phyloP scores from a whole-genome alignment of 2,113 vertebrate genomes.

The Globicephala melas region DNA sequence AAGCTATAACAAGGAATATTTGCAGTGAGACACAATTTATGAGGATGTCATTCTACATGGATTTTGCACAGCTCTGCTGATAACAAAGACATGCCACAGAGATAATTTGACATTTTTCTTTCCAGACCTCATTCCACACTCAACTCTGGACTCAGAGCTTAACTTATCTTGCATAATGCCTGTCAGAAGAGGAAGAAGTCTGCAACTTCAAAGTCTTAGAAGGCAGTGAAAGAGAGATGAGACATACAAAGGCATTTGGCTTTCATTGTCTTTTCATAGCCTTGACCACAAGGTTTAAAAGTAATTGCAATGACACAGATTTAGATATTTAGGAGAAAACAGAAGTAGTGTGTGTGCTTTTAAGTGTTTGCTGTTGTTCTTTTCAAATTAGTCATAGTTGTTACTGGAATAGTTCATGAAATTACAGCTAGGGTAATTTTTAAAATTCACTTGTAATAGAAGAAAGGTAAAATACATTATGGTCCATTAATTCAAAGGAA shows the following conservation, averaged over 20 bases:
- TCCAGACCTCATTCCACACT: neutral
- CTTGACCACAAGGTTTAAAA: neutral
- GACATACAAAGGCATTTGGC: neutral
- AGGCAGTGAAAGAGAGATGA: neutral
- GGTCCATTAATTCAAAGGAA: neutral
- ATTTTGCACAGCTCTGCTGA: neutral
- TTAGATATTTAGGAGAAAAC: neutral
- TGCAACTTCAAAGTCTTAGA: neutral
- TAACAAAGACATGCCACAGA: constrained; percentile 31
- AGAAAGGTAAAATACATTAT: neutral
- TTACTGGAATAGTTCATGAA: neutral
- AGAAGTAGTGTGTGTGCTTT: neutral
- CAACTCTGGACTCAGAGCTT: neutral
- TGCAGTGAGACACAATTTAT: neutral
- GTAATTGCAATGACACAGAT: constrained; percentile 1
- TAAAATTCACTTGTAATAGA: neutral
- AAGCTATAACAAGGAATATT: neutral
- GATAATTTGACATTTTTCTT: constrained; percentile 29
- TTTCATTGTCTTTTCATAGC: neutral
- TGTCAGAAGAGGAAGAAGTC: neutral
- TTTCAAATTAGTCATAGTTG: neutral
- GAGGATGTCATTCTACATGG: neutral
- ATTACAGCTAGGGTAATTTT: neutral
- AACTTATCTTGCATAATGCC: neutral
- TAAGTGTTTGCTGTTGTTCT: neutral